Percentiles rank a stretch among this genome's conserved stretches.
These are phyloP conservation scores for Masnerella sp. DNA, from an alignment of 2,888 invertebrate species.

Conservation along the genomic window DNA sequence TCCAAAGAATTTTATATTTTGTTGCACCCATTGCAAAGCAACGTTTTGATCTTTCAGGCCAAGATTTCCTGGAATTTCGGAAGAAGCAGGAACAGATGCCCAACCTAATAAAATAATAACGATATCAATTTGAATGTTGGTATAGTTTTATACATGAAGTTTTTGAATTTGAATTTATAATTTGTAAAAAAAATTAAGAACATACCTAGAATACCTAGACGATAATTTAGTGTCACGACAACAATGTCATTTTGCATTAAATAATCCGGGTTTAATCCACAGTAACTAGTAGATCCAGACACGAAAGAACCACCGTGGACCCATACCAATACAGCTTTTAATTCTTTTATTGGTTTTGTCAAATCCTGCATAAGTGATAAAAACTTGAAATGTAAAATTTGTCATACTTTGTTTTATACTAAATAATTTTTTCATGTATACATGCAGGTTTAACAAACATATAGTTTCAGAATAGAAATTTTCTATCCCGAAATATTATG, in stretches of 20 bases:
- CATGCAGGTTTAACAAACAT: too few relatives aligned
- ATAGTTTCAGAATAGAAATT: too few relatives aligned
- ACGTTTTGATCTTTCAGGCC: slow-evolving; percentile 78
- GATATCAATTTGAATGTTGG: too few relatives aligned
- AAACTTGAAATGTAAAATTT: too few relatives aligned
- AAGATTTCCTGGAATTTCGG: slow-evolving; percentile 61
- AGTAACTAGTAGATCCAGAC: slow-evolving; percentile 49
- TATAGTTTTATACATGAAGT: too few relatives aligned
- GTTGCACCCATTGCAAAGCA: slow-evolving; percentile 79
- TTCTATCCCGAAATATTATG: too few relatives aligned
- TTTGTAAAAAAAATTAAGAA: background rate
- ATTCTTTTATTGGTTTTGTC: background rate
- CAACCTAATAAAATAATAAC: slow-evolving; percentile 9
- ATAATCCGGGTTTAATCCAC: slow-evolving; percentile 63
- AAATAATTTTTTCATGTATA: too few relatives aligned
- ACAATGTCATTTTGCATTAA: slow-evolving; percentile 64
- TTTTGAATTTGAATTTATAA: too few relatives aligned
- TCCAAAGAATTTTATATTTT: slow-evolving; percentile 78
- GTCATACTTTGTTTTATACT: too few relatives aligned
- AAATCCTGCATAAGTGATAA: too few relatives aligned
- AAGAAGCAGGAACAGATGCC: slow-evolving; percentile 1
- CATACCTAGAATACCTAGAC: slow-evolving; percentile 65
- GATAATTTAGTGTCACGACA: slow-evolving; percentile 65
- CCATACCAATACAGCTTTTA: slow-evolving; percentile 63
- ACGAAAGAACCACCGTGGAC: slow-evolving; percentile 63